These are phyloP conservation scores for Protaetia brevitarsis DNA, from an alignment of 1,140 invertebrate genomes.

Conservation along the genomic window DNA sequence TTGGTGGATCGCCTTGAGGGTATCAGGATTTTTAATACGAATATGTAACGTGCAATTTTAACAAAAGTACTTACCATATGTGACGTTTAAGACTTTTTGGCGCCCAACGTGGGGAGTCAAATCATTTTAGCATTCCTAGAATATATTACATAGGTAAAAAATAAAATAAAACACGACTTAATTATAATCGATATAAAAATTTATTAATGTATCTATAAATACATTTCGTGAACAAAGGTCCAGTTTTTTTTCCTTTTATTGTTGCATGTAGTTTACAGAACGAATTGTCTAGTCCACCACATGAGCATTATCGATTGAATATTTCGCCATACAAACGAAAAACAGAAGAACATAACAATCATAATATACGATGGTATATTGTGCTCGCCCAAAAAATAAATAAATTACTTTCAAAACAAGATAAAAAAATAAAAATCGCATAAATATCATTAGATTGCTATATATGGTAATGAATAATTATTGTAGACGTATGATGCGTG, in stretches of 20 bases:
- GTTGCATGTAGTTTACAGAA: neutral
- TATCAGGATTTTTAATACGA: no score
- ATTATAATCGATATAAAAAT: slow-evolving; percentile 23
- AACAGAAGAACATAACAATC: neutral
- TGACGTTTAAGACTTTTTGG: no score
- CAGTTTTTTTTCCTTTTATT: neutral
- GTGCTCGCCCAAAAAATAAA: neutral
- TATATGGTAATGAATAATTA: neutral
- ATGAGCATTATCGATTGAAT: no score
- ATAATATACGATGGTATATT: no score
- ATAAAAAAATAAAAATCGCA: slow-evolving; percentile 20
- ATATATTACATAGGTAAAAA: neutral
- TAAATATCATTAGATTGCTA: slow-evolving; percentile 16
- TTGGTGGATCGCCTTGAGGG: no score
- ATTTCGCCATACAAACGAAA: no score
- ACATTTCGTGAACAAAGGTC: slow-evolving; percentile 8
- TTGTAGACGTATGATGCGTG: neutral
- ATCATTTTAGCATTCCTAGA: neutral
- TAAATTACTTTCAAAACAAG: slow-evolving; percentile 4
- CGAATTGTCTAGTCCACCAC: no score
- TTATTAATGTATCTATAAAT: slow-evolving; percentile 20
- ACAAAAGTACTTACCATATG: no score
- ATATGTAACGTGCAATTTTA: no score
- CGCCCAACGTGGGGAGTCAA: no score
- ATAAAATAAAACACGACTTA: neutral